These are phyloP conservation scores for Eledona agricola DNA, from an alignment of 2,888 invertebrate genomes.

Conservation along the genomic window DNA sequence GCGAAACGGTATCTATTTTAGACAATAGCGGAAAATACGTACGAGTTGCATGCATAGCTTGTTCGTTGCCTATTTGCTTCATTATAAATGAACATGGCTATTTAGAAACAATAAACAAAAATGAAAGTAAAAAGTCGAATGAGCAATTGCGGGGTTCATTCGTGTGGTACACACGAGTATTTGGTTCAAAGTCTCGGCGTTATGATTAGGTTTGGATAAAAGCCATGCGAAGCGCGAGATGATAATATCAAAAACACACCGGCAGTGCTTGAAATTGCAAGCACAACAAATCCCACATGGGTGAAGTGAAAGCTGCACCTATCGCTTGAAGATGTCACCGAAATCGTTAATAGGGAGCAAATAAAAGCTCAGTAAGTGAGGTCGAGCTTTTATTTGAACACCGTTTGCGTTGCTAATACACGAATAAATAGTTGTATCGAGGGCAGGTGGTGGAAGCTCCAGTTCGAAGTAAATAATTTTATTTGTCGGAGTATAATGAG, in stretches of 20 bases:
- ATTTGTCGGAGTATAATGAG: constrained; percentile 13
- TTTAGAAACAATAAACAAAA: too few species aligned
- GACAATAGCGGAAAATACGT: too few species aligned
- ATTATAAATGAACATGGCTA: too few species aligned
- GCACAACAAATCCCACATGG: constrained; percentile 9
- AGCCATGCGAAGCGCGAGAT: too few species aligned
- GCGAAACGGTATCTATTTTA: constrained; percentile 19
- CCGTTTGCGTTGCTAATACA: constrained; percentile 20
- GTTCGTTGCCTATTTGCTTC: too few species aligned
- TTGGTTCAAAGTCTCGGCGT: too few species aligned
- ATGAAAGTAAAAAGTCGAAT: too few species aligned
- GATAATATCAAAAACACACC: constrained; percentile 12
- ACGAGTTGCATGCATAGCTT: too few species aligned
- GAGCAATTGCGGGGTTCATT: too few species aligned
- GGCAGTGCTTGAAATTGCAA: constrained; percentile 10
- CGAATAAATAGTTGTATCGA: constrained; percentile 7
- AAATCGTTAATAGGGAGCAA: constrained; percentile 22
- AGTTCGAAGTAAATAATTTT: constrained; percentile 4
- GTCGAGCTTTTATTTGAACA: constrained; percentile 24
- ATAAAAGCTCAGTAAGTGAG: constrained; percentile 27
- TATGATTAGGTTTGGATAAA: too few species aligned
- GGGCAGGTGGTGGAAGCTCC: constrained; percentile 2
- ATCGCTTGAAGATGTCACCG: constrained; percentile 11
- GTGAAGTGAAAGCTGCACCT: constrained; percentile 11
- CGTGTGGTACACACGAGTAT: too few species aligned